These are phyloP conservation scores for Rhingia rostrata DNA, from an alignment of 2,888 invertebrate species.

Conservation along the genomic window DNA sequence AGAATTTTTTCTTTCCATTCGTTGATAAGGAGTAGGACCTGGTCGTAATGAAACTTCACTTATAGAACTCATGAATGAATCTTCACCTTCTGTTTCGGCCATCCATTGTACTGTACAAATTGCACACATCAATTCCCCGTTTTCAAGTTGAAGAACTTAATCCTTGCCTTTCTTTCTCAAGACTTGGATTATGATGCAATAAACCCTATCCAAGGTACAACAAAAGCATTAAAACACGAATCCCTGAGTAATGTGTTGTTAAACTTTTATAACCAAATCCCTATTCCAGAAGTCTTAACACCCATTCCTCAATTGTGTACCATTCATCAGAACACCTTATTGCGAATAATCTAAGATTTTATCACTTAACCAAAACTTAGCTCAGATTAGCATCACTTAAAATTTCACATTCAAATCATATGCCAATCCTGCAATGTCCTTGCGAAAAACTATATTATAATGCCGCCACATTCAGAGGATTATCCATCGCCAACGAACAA, in stretches of 20 bases:
- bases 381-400: constrained; percentile 1
- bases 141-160: background rate
- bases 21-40: no score
- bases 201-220: background rate
- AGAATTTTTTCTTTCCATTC: no score
- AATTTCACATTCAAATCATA: background rate
- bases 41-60: no score
- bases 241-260: background rate
- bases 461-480: constrained; percentile 43
- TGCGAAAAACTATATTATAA: constrained; percentile 39
- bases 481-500: constrained; percentile 41
- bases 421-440: constrained; percentile 17
- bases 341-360: background rate
- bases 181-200: background rate
- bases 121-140: background rate
- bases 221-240: no score
- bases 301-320: background rate
- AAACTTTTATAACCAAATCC: background rate
- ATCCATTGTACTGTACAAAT: background rate
- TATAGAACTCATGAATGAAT: no score
- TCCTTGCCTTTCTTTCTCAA: background rate
- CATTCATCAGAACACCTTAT: background rate
- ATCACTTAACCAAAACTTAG: background rate
- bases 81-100: no score
- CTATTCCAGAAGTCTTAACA: background rate